Evolutionary conservation across 2,797 vertebrate species (phyloP), one percentile per base, ranked within the genome.

Genomic region (Eospalax fontanierii): DNA sequence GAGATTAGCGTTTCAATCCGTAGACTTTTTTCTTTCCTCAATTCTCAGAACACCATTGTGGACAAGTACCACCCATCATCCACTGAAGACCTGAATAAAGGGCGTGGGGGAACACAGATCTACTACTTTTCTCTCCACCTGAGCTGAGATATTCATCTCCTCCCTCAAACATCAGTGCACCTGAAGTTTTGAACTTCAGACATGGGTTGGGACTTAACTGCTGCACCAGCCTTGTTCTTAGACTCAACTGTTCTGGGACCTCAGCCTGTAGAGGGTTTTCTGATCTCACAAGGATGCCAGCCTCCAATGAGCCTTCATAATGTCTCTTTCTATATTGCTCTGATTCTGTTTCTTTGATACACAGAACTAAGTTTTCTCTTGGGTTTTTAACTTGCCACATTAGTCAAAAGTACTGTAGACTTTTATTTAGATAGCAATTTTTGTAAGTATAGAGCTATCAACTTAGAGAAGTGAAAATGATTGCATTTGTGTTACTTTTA

Each of bases 381-480:
- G 65, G 38, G 35, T 95, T 93, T 61, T 66, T 95, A 71, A 40
- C 79, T 95, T 76, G 50, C 38, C 46, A 70, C 33, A 28, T 76
- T 70, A 57, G 94, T 96, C 28, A 50, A 84, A 76, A 91, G 61
- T 89, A 78, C 22, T 28, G 3, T 50, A 28, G n/a, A 94, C 68
- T 74, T 75, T 5, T 82, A 95, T 73, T 82, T 93, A 90, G 87
- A 92, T 28, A 83, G 54, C 40, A 38, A 76, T 94, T 93, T n/a
- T 93, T 91, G 33, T 82, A 75, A 91, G 26, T 35, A 38, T 61
- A 80, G 30, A 75, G 38, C 75, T 86, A 70, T 76, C 85, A 76
- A 50, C 54, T 70, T 70, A 76, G 80, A 94, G 46, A 96, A 93
- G 40, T 68, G 50, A 94, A 95, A 97, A 71, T 22, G 63, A 97